Evolutionary conservation across 2,113 vertebrate genomes (phyloP).

Genomic region (Vidua chalybeata): DNA sequence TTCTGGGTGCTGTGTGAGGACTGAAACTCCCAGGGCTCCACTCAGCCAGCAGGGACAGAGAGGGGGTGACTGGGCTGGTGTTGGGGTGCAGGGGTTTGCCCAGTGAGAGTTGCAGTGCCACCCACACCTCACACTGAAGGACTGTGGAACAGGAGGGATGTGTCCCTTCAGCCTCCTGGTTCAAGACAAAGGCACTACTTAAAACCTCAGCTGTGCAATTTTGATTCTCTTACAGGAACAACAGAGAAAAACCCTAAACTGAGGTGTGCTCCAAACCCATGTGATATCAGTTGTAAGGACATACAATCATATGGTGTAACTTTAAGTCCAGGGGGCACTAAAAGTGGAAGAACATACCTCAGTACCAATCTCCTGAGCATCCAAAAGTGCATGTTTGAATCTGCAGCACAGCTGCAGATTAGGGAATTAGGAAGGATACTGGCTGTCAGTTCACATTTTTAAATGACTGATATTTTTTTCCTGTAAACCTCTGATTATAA

Average conservation of each 20-base stretch:
- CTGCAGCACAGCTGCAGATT: conserved; percentile 31
- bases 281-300: neutral
- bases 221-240: neutral
- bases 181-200: neutral
- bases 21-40: neutral
- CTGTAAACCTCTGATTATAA: conserved; percentile 41
- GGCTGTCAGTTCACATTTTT: conserved; percentile 44
- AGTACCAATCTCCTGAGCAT: neutral
- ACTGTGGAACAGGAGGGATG: accelerated
- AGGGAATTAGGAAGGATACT: conserved; percentile 46
- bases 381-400: neutral
- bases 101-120: neutral
- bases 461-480: conserved; percentile 36
- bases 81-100: neutral
- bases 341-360: neutral
- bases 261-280: neutral
- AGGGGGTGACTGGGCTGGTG: neutral
- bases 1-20: neutral
- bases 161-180: neutral
- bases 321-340: neutral
- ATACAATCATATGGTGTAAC: neutral
- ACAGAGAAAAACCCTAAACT: neutral
- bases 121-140: accelerated
- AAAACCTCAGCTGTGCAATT: neutral
- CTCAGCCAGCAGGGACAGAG: neutral